Conservation (phyloP, 2,888 invertebrate genomes). For the Timandra comae region DNA sequence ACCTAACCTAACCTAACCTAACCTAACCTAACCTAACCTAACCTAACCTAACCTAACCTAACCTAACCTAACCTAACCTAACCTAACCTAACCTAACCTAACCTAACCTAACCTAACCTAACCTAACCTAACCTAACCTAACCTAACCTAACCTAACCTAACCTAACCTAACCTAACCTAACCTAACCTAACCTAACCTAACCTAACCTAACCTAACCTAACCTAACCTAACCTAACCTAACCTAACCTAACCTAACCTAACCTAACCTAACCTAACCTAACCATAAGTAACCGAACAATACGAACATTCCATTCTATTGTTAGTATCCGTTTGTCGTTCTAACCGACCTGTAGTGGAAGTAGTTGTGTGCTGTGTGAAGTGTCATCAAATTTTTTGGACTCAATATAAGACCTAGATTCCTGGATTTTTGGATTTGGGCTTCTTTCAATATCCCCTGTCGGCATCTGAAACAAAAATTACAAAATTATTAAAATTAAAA, state of each 20-base stretch:
- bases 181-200: constrained; percentile 14
- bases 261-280: constrained; percentile 2
- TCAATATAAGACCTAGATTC: too few species aligned
- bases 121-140: constrained; percentile 14
- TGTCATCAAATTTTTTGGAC: too few species aligned
- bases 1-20: constrained; percentile 14
- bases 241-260: constrained; percentile 11
- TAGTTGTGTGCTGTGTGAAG: too few species aligned
- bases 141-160: constrained; percentile 14
- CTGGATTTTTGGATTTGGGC: too few species aligned
- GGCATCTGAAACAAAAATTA: too few species aligned
- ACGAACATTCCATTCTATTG: too few species aligned
- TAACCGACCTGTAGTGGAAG: too few species aligned
- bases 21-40: constrained; percentile 16
- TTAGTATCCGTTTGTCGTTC: too few species aligned
- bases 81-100: constrained; percentile 17
- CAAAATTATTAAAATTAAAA: too few species aligned
- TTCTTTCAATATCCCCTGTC: too few species aligned
- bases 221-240: constrained; percentile 25
- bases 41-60: constrained; percentile 17
- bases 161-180: constrained; percentile 13
- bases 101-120: constrained; percentile 14
- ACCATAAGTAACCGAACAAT: not conserved
- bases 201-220: constrained; percentile 26
- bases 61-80: constrained; percentile 16